Evolutionary conservation across 2,888 invertebrate species (phyloP).

Genomic region (Nomada lathburiana): DNA sequence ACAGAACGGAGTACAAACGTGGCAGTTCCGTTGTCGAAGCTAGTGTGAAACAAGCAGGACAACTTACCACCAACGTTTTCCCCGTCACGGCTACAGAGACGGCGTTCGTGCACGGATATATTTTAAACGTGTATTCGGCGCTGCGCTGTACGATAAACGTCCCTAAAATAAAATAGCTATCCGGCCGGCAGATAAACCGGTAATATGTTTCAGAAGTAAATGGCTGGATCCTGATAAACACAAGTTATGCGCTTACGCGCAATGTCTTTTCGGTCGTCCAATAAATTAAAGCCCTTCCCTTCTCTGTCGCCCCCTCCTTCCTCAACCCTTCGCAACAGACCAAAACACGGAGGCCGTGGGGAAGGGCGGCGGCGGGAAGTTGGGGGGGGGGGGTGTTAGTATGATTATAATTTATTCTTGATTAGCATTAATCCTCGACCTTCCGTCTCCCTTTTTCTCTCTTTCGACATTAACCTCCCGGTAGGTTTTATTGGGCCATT

Average conservation of each 20-base stretch:
- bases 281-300: conserved; percentile 72
- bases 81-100: conserved; percentile 44
- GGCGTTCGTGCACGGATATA: conserved; percentile 40
- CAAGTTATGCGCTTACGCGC: conserved; percentile 78
- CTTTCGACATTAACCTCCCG: conserved; percentile 76
- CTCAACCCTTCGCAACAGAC: conserved; percentile 27
- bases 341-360: conserved; percentile 45
- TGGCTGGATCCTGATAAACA: conserved; percentile 76
- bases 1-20: conserved; percentile 62
- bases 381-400: conserved; percentile 59
- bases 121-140: conserved; percentile 47
- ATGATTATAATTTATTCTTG: conserved; percentile 82
- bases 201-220: conserved; percentile 76
- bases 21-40: conserved; percentile 31
- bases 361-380: neutral
- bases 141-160: conserved; percentile 65
- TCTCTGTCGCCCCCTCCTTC: neutral
- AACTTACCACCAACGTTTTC: conserved; percentile 49
- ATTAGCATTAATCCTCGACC: conserved; percentile 80
- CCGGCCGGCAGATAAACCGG: conserved; percentile 73
- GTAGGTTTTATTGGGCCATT: conserved; percentile 80
- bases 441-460: conserved; percentile 41
- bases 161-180: conserved; percentile 74
- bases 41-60: conserved; percentile 43
- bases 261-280: conserved; percentile 77